These are phyloP conservation scores for Agonum fuliginosum DNA, from an alignment of 2,888 invertebrate species.

Conservation along the genomic window DNA sequence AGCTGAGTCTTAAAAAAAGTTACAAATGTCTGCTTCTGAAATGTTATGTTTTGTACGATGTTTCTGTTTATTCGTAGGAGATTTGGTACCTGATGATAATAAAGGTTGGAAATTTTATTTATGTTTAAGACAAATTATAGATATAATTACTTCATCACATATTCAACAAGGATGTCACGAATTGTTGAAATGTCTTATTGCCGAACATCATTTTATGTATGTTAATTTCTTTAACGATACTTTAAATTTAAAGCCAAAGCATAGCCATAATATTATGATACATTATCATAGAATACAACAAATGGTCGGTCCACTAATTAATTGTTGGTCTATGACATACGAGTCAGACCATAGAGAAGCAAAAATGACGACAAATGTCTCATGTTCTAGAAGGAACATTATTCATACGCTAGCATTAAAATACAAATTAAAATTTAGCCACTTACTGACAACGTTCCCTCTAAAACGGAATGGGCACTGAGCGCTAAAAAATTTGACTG, in stretches of 20 bases:
- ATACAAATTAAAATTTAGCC: too few species aligned
- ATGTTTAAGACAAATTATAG: slow-evolving; percentile 10
- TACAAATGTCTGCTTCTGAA: slow-evolving; percentile 17
- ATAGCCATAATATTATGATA: not conserved
- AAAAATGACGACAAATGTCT: too few species aligned
- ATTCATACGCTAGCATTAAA: too few species aligned
- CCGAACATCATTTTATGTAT: slow-evolving; percentile 12
- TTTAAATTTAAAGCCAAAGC: slow-evolving; percentile 14
- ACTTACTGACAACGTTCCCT: too few species aligned
- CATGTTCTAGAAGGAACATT: too few species aligned
- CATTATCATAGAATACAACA: slow-evolving; percentile 12
- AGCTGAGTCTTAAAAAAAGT: not conserved
- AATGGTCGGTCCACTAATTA: not conserved
- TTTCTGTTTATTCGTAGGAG: slow-evolving; percentile 13
- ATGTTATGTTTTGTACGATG: slow-evolving; percentile 9
- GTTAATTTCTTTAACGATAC: not conserved
- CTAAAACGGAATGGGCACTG: too few species aligned
- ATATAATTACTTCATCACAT: not conserved
- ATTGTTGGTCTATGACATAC: slow-evolving; percentile 10
- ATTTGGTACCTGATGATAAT: not conserved
- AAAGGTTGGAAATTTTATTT: slow-evolving; percentile 9
- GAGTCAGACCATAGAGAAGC: too few species aligned
- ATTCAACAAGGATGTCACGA: not conserved
- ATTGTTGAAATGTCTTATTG: not conserved
- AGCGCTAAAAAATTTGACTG: too few species aligned